phyloP scores from a whole-genome alignment of 2,888 invertebrate genomes.

The Drosophila limbata region DNA sequence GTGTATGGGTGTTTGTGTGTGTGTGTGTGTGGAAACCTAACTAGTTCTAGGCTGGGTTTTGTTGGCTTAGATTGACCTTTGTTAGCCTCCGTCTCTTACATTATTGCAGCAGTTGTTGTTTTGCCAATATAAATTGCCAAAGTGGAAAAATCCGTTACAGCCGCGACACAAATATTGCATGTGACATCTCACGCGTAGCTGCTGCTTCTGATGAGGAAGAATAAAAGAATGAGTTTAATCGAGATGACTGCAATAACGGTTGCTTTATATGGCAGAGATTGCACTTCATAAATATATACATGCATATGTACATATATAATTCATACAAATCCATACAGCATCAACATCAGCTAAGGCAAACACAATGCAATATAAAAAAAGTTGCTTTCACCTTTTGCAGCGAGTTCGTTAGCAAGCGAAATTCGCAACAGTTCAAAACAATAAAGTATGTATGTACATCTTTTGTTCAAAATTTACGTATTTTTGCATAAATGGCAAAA shows the following conservation, averaged over 20 bases:
- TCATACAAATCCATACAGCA: slow-evolving; percentile 46
- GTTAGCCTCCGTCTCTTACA: slow-evolving; percentile 65
- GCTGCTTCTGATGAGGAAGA: slow-evolving; percentile 61
- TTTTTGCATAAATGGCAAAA: slow-evolving; percentile 79
- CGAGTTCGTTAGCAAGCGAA: slow-evolving; percentile 57
- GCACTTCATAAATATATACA: slow-evolving; percentile 45
- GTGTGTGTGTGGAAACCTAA: slow-evolving; percentile 67
- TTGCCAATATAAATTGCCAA: slow-evolving; percentile 51
- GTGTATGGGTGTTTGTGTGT: slow-evolving; percentile 27
- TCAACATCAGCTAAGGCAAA: slow-evolving; percentile 31
- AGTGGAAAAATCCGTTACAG: slow-evolving; percentile 51
- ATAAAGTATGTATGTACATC: slow-evolving; percentile 63
- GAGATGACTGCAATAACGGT: slow-evolving; percentile 61
- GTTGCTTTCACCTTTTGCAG: slow-evolving; percentile 76
- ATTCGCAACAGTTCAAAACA: slow-evolving; percentile 63
- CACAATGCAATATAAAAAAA: slow-evolving; percentile 24
- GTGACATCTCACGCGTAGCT: slow-evolving; percentile 68
- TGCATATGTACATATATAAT: slow-evolving; percentile 17
- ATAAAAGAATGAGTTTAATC: slow-evolving; percentile 37
- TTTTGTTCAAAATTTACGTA: slow-evolving; percentile 73
- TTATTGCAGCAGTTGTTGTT: slow-evolving; percentile 63
- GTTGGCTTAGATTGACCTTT: slow-evolving; percentile 66
- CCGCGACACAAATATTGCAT: slow-evolving; percentile 31
- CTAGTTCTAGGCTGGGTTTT: slow-evolving; percentile 75
- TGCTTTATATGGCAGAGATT: slow-evolving; percentile 35